phyloP scores from a whole-genome alignment of 2,113 vertebrate species.

The Dromiciops gliroides region DNA sequence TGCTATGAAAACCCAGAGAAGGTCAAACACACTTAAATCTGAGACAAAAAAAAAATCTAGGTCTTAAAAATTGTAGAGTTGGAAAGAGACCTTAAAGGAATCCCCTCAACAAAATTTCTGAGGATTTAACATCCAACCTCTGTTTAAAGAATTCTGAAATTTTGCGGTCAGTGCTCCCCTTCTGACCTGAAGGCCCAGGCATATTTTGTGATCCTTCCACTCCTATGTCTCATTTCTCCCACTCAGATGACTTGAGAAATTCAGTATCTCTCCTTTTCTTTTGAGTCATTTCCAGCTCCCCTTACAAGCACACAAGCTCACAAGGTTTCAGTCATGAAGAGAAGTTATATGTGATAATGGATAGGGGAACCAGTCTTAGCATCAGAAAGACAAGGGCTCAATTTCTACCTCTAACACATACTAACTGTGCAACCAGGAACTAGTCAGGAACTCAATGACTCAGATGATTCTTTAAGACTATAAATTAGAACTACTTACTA shows the following conservation, averaged over 20 bases:
- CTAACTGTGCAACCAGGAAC: neutral
- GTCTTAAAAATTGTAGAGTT: neutral
- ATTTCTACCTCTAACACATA: neutral
- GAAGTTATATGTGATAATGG: neutral
- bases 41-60: neutral
- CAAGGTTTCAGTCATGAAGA: neutral
- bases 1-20: neutral
- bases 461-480: neutral
- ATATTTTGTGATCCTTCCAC: neutral
- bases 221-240: neutral
- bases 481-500: neutral
- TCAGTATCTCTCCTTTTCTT: neutral
- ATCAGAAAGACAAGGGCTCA: neutral
- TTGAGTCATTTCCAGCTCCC: neutral
- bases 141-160: neutral
- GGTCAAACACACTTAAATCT: neutral
- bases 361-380: neutral
- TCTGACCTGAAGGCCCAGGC: neutral
- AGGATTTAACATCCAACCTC: neutral
- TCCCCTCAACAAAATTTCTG: neutral
- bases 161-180: neutral
- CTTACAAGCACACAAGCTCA: neutral
- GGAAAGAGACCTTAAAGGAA: neutral
- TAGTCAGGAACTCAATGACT: neutral
- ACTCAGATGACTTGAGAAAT: neutral